Evolutionary conservation across 2,113 vertebrate genomes (phyloP).

Genomic region (Proterorhinus semilunaris): DNA sequence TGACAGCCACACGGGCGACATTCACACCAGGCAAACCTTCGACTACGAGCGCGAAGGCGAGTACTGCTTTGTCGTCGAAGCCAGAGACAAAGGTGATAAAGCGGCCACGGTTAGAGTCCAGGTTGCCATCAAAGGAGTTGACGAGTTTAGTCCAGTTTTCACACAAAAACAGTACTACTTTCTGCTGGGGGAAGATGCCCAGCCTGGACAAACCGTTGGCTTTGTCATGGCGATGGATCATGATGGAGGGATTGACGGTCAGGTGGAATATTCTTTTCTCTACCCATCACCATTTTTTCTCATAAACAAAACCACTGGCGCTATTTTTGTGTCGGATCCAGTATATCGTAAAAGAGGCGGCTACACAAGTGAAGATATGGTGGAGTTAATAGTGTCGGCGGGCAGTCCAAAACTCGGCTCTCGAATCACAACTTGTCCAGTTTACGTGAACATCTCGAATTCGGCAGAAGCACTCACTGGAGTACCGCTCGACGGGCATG

Average conservation of each 20-base stretch:
- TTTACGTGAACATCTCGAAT: constrained; percentile 84
- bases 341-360: constrained; percentile 70
- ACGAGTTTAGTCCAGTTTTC: constrained; percentile 92
- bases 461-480: constrained; percentile 61
- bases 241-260: constrained; percentile 85
- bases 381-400: constrained; percentile 82
- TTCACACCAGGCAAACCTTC: constrained; percentile 82
- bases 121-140: constrained; percentile 82
- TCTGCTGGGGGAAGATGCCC: constrained; percentile 73
- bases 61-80: constrained; percentile 86
- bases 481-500: constrained; percentile 66
- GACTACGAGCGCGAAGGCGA: constrained; percentile 84
- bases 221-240: constrained; percentile 86
- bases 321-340: constrained; percentile 77
- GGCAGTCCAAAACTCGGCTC: constrained; percentile 82
- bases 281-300: constrained; percentile 80
- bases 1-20: constrained; percentile 84
- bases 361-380: constrained; percentile 51
- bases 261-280: constrained; percentile 82
- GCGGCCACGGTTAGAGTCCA: constrained; percentile 79
- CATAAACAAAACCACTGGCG: constrained; percentile 83
- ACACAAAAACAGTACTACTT: constrained; percentile 86
- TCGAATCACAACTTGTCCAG: constrained; percentile 77
- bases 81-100: constrained; percentile 83
- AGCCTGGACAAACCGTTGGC: constrained; percentile 78